Base-by-base conservation (phyloP, 2,797 vertebrate genomes). In the Coluber constrictor region DNA sequence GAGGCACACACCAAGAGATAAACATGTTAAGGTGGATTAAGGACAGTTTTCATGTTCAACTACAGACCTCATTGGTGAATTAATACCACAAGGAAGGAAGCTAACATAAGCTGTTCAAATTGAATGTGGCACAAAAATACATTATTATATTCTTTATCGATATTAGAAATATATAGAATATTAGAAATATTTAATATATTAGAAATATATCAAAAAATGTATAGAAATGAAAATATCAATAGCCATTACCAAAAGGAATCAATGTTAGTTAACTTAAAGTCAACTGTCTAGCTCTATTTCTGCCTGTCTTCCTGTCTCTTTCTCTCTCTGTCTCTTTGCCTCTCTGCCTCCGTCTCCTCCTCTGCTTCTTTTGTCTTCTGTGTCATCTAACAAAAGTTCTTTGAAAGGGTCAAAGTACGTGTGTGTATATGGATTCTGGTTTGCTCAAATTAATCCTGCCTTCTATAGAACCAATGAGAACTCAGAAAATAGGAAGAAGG, bases 21-120 rank as follows among this genome's bases (percentile, higher is more conserved):
- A 94, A 90, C 89, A 94, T 29, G 10, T 61, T 61, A 90, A 90
- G 89, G 91, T 94, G 63, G 91, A 56, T 79, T 92, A 90, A 94
- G 91, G 91, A 92, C 91, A 90, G 57, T 63, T 92, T 89, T 92
- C 47, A 2, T 15, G 88, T 74, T 57, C 61, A 63, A 11, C 47
- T 83, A 3, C 88, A 86, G 63, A n/a, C 32, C 47, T 63, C 56
- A 5, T 9, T 54, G 12, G 23, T 51, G 90, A 90, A 95, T 13
- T 13, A 27, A 32, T 15, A 0, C 0, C 0, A 2, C 90, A n/a
- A n/a, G 29, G 1, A 79, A 6, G 88, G 74, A 83, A 83, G 74
- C 10, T 47, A 3, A 29, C 0, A 32, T 6, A 2, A 1, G 57
- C 87, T 47, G 87, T 89, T 11, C 43, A 27, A 43, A 90, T 25